phyloP scores from a whole-genome alignment of 64 coral and sea anemone genomes.

The Hydrozoanthus tunicans region DNA sequence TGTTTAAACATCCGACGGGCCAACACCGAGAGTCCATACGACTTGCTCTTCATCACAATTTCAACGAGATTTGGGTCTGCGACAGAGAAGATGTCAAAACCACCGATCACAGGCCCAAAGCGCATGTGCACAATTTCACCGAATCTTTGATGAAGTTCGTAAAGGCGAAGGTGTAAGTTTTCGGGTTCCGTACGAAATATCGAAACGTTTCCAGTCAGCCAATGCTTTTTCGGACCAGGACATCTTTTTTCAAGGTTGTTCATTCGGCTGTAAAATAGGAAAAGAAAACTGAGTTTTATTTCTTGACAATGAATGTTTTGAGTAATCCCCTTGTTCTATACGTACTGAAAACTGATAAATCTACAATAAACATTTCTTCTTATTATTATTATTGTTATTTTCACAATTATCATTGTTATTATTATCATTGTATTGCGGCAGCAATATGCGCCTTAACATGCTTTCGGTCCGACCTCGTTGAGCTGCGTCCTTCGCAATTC shows the following conservation, averaged over 20 bases:
- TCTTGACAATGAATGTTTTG: no score
- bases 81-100: slow-evolving; percentile 50
- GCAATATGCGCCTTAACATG: no score
- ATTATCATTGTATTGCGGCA: no score
- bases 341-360: no score
- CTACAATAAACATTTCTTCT: no score
- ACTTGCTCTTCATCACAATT: slow-evolving; percentile 30
- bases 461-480: no score
- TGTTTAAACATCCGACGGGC: slow-evolving; percentile 34
- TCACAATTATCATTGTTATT: no score
- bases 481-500: no score
- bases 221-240: slow-evolving; percentile 48
- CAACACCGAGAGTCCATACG: slow-evolving; percentile 24
- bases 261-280: no score
- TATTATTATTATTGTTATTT: no score
- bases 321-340: no score
- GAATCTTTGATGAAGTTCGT: slow-evolving; percentile 31
- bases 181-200: slow-evolving; percentile 45
- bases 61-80: slow-evolving; percentile 33
- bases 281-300: no score
- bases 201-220: slow-evolving; percentile 32
- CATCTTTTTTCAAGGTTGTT: neutral
- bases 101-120: slow-evolving; percentile 31
- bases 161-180: slow-evolving; percentile 18
- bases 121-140: slow-evolving; percentile 47